Conservation (phyloP, 2,113 vertebrate species). For the Ammospiza caudacuta region DNA sequence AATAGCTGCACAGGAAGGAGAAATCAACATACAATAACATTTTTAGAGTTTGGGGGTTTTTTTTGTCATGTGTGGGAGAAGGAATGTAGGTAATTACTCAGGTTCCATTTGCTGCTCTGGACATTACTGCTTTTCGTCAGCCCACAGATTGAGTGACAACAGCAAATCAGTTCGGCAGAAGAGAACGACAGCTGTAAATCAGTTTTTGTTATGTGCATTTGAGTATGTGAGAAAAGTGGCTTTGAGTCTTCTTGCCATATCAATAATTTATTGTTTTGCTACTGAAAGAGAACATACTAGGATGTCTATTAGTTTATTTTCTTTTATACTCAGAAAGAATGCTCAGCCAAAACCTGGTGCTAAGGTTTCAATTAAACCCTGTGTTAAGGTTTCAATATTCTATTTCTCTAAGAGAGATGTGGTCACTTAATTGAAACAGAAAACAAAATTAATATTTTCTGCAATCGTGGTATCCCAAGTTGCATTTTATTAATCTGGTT, state of each 20-base stretch:
- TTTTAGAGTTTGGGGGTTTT: not conserved
- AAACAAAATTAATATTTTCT: conserved; percentile 35
- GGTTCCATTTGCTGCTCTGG: conserved; percentile 48
- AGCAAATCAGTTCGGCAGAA: conserved; percentile 48
- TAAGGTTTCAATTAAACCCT: conserved; percentile 1
- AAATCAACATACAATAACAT: conserved; percentile 61
- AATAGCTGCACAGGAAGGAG: conserved; percentile 69
- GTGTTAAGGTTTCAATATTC: conserved; percentile 2
- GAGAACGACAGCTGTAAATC: conserved; percentile 63
- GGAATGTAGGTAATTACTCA: conserved; percentile 28
- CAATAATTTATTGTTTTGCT: not conserved
- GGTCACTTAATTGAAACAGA: conserved; percentile 15
- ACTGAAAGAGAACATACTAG: not conserved
- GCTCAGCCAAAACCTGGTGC: not conserved
- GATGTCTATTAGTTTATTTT: conserved; percentile 3
- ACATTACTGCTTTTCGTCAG: conserved; percentile 67
- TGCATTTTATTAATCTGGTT: not conserved
- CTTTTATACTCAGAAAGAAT: not conserved
- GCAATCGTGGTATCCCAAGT: not conserved
- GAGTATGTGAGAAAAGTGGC: conserved; percentile 30
- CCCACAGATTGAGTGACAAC: conserved; percentile 58
- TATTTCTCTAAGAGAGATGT: not conserved
- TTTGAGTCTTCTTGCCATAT: not conserved
- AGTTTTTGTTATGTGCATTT: conserved; percentile 14
- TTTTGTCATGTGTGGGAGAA: not conserved